These are phyloP conservation scores for Mus spicilegus DNA, from an alignment of 2,113 vertebrate genomes.

Conservation along the genomic window DNA sequence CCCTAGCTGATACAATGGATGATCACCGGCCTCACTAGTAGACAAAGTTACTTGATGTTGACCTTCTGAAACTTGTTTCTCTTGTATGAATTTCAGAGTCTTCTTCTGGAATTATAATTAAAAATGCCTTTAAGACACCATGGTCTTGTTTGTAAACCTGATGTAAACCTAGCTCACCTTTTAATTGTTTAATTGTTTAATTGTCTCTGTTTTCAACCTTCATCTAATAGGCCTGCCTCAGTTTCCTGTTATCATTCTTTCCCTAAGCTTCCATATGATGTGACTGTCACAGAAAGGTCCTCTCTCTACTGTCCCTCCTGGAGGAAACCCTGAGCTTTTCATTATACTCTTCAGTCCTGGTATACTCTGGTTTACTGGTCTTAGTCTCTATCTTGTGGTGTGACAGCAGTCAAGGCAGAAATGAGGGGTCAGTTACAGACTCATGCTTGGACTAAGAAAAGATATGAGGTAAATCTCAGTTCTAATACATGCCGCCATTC, in stretches of 20 bases:
- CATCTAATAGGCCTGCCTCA: neutral
- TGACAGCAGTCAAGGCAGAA: neutral
- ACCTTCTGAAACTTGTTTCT: neutral
- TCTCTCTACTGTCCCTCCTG: neutral
- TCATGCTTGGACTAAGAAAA: neutral
- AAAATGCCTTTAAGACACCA: neutral
- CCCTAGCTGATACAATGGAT: neutral
- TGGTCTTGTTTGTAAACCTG: neutral
- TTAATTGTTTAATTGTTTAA: neutral
- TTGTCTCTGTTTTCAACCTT: neutral
- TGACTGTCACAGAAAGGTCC: neutral
- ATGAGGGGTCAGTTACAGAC: neutral
- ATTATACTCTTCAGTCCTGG: neutral
- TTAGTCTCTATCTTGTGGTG: neutral
- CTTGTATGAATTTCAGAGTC: neutral
- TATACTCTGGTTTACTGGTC: neutral
- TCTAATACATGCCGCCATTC: neutral
- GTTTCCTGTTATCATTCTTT: rapidly evolving
- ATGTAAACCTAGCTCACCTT: neutral
- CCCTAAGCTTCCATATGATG: neutral
- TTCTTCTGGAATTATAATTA: neutral
- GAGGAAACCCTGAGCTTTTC: neutral
- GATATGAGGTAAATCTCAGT: neutral
- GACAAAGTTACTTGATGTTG: neutral
- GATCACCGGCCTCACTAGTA: neutral